phyloP scores from a whole-genome alignment of 2,888 invertebrate species.

The Carpatolechia fugitivella region DNA sequence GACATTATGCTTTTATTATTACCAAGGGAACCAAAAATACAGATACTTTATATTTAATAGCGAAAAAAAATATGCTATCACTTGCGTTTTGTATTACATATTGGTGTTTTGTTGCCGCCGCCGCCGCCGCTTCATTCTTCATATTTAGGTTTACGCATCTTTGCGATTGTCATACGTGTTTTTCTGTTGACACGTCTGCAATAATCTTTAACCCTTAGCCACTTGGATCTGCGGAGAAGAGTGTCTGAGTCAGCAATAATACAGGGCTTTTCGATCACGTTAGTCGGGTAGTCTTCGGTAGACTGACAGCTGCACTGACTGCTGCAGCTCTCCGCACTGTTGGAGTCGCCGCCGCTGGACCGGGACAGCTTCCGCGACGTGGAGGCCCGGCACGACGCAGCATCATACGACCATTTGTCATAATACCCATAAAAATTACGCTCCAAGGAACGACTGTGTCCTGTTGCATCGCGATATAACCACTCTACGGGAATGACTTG shows the following conservation, averaged over 20 bases:
- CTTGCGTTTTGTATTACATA: too few species aligned
- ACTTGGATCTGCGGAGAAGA: conserved; percentile 45
- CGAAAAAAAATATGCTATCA: too few species aligned
- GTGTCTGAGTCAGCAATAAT: conserved; percentile 49
- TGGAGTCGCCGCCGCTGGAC: conserved; percentile 50
- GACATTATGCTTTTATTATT: too few species aligned
- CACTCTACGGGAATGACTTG: background rate
- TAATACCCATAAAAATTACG: conserved; percentile 11
- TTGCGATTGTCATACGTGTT: conserved; percentile 19
- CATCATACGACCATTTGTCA: conserved; percentile 38
- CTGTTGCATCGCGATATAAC: background rate
- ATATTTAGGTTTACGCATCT: background rate
- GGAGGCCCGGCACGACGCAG: conserved; percentile 43
- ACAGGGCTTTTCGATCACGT: conserved; percentile 42
- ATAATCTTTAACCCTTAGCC: conserved; percentile 45
- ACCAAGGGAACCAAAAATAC: too few species aligned
- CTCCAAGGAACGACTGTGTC: background rate
- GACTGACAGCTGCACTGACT: conserved; percentile 32
- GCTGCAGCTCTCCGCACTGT: conserved; percentile 33
- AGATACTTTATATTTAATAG: too few species aligned
- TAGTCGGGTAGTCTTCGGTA: conserved; percentile 28
- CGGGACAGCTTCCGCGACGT: conserved; percentile 50
- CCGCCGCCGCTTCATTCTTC: too few species aligned
- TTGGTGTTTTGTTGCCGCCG: too few species aligned
- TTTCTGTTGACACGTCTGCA: conserved; percentile 32